Evolutionary conservation across 2,797 vertebrate genomes (phyloP).

Genomic region (Acrossocheilus wenchowensis): DNA sequence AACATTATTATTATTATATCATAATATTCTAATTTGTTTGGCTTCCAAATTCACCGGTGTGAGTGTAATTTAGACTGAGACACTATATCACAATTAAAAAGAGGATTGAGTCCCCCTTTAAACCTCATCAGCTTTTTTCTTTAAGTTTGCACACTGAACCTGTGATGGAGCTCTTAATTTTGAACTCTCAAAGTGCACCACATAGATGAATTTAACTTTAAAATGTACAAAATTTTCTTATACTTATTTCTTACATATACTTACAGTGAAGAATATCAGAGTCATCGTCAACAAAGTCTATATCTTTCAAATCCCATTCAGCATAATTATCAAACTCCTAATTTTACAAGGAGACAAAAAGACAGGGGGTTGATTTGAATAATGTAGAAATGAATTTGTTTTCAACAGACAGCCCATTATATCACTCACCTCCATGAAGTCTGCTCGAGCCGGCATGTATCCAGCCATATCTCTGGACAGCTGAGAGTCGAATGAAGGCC

Average conservation of each 20-base stretch:
- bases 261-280: constrained; percentile 95
- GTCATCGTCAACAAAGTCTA: constrained; percentile 99
- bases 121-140: too few species aligned
- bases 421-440: constrained; percentile 92
- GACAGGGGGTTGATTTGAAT: not conserved
- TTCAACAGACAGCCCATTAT: not conserved
- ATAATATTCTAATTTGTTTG: too few species aligned
- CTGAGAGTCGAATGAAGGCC: constrained; percentile 93
- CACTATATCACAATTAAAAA: too few species aligned
- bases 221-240: too few species aligned
- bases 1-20: too few species aligned
- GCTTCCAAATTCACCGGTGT: too few species aligned
- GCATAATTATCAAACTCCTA: constrained; percentile 99
- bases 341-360: constrained; percentile 34
- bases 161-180: too few species aligned
- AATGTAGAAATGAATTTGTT: not conserved
- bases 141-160: too few species aligned
- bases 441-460: constrained; percentile 97
- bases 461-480: constrained; percentile 99
- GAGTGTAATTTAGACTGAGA: too few species aligned
- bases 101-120: too few species aligned
- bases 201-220: too few species aligned
- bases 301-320: constrained; percentile 99
- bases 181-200: too few species aligned
- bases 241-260: constrained; percentile 44